Evolutionary conservation across 2,888 invertebrate genomes (phyloP).

Genomic region (Pherbina coryleti): DNA sequence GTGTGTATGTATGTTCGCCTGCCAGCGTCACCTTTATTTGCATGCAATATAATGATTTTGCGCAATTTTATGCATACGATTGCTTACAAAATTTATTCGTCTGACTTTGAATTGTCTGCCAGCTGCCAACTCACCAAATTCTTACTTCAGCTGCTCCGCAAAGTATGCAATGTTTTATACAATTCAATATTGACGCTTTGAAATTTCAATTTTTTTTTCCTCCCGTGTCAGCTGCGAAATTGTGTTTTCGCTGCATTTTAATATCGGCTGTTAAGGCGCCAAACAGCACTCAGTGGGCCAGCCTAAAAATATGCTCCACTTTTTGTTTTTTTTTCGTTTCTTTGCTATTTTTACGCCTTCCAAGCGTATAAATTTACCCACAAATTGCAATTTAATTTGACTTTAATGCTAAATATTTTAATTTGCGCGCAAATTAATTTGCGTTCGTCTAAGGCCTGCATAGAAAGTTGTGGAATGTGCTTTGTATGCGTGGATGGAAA

Average conservation of each 20-base stretch:
- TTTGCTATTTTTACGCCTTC: conserved; percentile 12
- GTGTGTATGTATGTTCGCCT: not conserved
- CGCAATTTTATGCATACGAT: conserved; percentile 20
- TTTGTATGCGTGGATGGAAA: not conserved
- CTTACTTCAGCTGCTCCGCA: not conserved
- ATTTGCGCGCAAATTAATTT: conserved; percentile 11
- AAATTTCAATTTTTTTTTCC: conserved; percentile 5
- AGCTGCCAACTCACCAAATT: not conserved
- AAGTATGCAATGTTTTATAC: conserved; percentile 4
- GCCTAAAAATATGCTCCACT: conserved; percentile 24
- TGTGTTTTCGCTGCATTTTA: conserved; percentile 5
- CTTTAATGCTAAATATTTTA: conserved; percentile 41
- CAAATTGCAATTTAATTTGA: conserved; percentile 53
- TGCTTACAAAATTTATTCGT: conserved; percentile 37
- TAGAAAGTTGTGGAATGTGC: not conserved
- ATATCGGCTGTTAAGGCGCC: not conserved
- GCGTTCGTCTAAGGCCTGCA: not conserved
- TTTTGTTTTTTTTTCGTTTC: conserved; percentile 1
- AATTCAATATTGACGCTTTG: not conserved
- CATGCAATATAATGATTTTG: conserved; percentile 30
- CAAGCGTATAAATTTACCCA: conserved; percentile 49
- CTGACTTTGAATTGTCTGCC: conserved; percentile 28
- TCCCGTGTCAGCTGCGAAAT: not conserved
- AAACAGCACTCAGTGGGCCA: not conserved
- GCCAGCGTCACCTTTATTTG: not conserved